Evolutionary conservation across 2,888 invertebrate species (phyloP).

Genomic region (Adelognathus sp.): DNA sequence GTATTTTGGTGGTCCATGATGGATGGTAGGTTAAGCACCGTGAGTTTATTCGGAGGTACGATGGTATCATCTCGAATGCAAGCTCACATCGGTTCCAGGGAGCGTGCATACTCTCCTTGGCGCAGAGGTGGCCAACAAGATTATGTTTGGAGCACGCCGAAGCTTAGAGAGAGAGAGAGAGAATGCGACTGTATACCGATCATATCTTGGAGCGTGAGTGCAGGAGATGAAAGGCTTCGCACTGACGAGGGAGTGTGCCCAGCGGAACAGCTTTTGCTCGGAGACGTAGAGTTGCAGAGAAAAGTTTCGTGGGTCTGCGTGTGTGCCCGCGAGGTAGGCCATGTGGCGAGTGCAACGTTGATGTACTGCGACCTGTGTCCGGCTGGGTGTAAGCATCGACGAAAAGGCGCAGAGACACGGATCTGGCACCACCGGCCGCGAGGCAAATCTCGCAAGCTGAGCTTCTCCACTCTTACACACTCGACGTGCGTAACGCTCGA

Average conservation of each 20-base stretch:
- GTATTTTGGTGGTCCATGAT: too few relatives aligned
- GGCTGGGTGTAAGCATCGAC: constrained; percentile 25
- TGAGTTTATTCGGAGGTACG: neutral
- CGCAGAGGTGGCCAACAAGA: constrained; percentile 9
- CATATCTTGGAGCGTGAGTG: constrained; percentile 12
- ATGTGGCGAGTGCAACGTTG: constrained; percentile 34
- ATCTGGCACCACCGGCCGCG: constrained; percentile 15
- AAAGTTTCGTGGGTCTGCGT: neutral
- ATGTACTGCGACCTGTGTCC: constrained; percentile 11
- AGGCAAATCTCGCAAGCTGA: neutral
- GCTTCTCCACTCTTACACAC: neutral
- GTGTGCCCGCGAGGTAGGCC: constrained; percentile 6
- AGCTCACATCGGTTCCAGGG: neutral
- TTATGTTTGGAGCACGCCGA: constrained; percentile 44
- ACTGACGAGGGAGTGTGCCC: neutral
- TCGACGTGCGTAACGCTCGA: constrained; percentile 20
- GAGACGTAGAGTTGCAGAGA: neutral
- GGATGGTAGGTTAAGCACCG: too few relatives aligned
- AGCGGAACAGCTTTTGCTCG: constrained; percentile 5
- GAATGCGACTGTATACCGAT: constrained; percentile 36
- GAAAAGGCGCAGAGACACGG: constrained; percentile 26
- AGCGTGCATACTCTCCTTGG: neutral
- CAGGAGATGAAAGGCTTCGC: constrained; percentile 42
- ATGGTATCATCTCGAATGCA: neutral
- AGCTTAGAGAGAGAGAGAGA: constrained; percentile 45